Conservation (phyloP, 1,140 invertebrate species). For the Maconellicoccus hirsutus region DNA sequence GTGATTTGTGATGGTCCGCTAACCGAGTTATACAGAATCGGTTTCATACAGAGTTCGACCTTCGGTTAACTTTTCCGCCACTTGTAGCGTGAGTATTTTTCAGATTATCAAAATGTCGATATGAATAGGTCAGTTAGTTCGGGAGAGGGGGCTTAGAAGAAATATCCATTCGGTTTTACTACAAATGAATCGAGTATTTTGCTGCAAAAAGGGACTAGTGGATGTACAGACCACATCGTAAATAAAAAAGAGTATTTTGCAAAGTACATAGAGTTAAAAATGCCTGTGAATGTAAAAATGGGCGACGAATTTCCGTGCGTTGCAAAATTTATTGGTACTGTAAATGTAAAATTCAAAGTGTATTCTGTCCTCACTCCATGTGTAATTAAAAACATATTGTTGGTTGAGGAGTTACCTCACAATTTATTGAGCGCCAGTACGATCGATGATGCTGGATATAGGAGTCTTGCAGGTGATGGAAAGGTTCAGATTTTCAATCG, state of each 20-base stretch:
- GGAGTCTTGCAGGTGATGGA: slow-evolving; percentile 25
- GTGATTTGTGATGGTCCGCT: too few relatives aligned
- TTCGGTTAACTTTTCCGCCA: too few relatives aligned
- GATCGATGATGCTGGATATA: slow-evolving; percentile 26
- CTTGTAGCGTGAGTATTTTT: too few relatives aligned
- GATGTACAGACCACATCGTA: slow-evolving; percentile 29
- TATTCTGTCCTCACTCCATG: slow-evolving; percentile 25
- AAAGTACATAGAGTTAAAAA: slow-evolving; percentile 26
- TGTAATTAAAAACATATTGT: slow-evolving; percentile 28
- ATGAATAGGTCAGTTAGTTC: too few relatives aligned
- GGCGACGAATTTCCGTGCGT: slow-evolving; percentile 26
- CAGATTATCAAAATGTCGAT: too few relatives aligned
- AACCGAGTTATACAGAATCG: too few relatives aligned
- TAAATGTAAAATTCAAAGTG: slow-evolving; percentile 25
- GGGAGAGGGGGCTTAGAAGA: too few relatives aligned
- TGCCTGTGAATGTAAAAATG: slow-evolving; percentile 28
- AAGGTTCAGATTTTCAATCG: neutral
- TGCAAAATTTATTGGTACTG: slow-evolving; percentile 26
- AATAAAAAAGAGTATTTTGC: slow-evolving; percentile 27
- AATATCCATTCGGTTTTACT: too few relatives aligned
- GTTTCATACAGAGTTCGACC: too few relatives aligned
- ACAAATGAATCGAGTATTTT: too few relatives aligned
- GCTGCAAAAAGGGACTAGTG: too few relatives aligned
- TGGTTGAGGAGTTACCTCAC: slow-evolving; percentile 9
- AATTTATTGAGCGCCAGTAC: slow-evolving; percentile 26